A percentile compares a stretch with the other conserved stretches of the same genome.
These are phyloP conservation scores for Nephrocerus scutellatus DNA, from an alignment of 2,888 invertebrate genomes.

Conservation along the genomic window DNA sequence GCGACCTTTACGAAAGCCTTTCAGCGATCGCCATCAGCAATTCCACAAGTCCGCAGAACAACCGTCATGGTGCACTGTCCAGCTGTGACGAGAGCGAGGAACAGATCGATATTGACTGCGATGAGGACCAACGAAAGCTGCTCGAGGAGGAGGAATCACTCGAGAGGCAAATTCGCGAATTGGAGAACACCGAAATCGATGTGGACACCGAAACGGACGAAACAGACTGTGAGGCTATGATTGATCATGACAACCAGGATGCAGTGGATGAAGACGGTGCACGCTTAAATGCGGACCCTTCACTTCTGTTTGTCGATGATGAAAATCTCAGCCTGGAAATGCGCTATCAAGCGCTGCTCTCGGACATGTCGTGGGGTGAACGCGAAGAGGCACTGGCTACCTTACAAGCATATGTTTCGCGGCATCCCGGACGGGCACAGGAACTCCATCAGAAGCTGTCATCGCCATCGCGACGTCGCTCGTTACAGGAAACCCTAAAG, in stretches of 20 bases:
- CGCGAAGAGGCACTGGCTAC: conserved; percentile 73
- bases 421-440: conserved; percentile 87
- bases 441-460: conserved; percentile 91
- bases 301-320: conserved; percentile 44
- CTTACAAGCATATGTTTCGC: conserved; percentile 67
- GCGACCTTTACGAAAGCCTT: conserved; percentile 45
- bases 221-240: conserved; percentile 49
- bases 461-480: conserved; percentile 78
- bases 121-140: conserved; percentile 66
- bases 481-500: conserved; percentile 72
- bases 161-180: conserved; percentile 67
- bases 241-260: conserved; percentile 37
- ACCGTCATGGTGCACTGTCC: too few relatives aligned
- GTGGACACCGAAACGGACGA: conserved; percentile 78
- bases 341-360: conserved; percentile 63
- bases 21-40: conserved; percentile 24
- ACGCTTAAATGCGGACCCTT: conserved; percentile 28
- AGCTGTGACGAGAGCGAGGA: conserved; percentile 54
- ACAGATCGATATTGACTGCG: conserved; percentile 51
- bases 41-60: too few relatives aligned
- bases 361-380: conserved; percentile 79
- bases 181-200: conserved; percentile 65
- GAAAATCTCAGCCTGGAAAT: conserved; percentile 55
- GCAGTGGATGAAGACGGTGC: conserved; percentile 28
- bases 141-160: conserved; percentile 70